Conservation (phyloP, 2,797 vertebrate species). For the Tinamus major region DNA sequence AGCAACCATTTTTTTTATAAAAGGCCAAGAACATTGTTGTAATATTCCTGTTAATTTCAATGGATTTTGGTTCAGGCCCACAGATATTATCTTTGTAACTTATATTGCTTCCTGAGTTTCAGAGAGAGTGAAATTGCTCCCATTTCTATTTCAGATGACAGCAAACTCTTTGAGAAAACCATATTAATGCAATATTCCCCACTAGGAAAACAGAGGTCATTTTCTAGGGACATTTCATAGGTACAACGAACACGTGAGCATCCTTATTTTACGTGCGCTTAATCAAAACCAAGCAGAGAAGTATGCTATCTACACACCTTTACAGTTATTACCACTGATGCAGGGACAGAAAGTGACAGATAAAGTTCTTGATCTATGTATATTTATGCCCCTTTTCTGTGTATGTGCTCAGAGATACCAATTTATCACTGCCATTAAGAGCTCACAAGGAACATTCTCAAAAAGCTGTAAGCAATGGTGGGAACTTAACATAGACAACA, state of each 20-base stretch:
- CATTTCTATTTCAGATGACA: background rate
- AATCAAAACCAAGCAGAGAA: background rate
- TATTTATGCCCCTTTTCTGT: background rate
- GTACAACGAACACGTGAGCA: background rate
- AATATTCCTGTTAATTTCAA: background rate
- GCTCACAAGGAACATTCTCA: background rate
- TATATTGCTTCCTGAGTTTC: rapidly evolving
- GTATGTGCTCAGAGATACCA: background rate
- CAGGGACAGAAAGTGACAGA: background rate
- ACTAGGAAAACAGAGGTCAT: background rate
- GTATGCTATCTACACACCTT: rapidly evolving
- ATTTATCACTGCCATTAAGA: background rate
- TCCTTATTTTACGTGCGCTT: background rate
- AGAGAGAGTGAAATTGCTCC: background rate
- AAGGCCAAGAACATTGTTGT: background rate
- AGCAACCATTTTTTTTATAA: background rate
- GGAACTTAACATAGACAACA: background rate
- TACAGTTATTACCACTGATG: background rate
- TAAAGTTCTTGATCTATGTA: background rate
- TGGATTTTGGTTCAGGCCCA: background rate
- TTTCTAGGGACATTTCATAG: background rate
- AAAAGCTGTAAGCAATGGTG: background rate
- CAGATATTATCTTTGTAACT: background rate
- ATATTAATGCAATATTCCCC: background rate
- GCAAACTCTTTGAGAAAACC: background rate